A percentile compares a stretch with the other conserved stretches of the same genome.
Evolutionary conservation across 2,797 vertebrate genomes (phyloP).

Genomic region (Eulemur coronatus): DNA sequence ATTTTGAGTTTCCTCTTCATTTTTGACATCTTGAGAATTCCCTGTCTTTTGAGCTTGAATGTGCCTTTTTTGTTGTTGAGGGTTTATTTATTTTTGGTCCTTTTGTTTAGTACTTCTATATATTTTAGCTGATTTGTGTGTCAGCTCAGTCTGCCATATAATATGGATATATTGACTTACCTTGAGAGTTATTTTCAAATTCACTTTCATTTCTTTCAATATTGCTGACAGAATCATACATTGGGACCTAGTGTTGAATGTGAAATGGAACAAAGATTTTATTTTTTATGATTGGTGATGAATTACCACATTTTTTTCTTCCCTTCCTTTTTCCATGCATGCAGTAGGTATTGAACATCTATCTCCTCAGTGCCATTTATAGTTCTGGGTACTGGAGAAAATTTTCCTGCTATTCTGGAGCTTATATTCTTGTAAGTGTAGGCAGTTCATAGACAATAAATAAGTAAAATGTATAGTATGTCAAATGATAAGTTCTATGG

Average conservation of each 20-base stretch:
- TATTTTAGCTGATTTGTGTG: background rate
- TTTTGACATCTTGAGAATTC: background rate
- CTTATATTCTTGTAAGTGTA: constrained; percentile 5
- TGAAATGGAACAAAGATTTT: background rate
- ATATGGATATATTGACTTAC: background rate
- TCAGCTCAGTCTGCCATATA: background rate
- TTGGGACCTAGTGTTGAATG: background rate
- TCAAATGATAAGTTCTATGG: background rate
- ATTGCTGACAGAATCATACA: background rate
- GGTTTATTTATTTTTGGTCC: background rate
- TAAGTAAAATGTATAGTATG: background rate
- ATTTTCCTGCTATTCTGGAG: background rate
- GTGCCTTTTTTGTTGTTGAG: background rate
- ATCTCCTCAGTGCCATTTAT: background rate
- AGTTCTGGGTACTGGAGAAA: background rate
- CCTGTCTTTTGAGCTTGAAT: constrained; percentile 4
- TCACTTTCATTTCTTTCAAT: constrained; percentile 33
- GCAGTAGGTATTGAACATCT: background rate
- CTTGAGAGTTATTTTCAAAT: constrained; percentile 38
- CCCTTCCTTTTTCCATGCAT: background rate
- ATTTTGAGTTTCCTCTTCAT: background rate
- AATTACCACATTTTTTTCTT: background rate
- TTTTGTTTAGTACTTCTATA: background rate
- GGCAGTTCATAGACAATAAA: constrained; percentile 3
- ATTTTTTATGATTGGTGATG: background rate